A percentile compares a stretch with the other conserved stretches of the same genome.
phyloP scores from a whole-genome alignment of 2,113 vertebrate genomes.

The Sarotherodon lohbergeri region DNA sequence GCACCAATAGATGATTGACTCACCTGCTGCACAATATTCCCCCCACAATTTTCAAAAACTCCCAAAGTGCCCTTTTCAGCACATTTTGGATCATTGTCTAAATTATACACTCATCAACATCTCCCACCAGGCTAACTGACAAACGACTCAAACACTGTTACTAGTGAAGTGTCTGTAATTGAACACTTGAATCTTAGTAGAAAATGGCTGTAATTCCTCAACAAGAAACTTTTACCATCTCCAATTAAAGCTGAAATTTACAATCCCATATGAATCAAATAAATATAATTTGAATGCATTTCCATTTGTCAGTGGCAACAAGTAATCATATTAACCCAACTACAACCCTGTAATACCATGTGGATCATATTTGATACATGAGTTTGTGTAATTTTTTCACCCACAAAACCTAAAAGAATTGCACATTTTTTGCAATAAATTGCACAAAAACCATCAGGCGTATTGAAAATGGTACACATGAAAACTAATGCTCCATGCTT shows the following conservation, averaged over 20 bases:
- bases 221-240: not conserved
- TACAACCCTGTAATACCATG: not conserved
- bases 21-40: not conserved
- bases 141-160: not conserved
- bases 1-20: not conserved
- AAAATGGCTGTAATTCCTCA: fast-evolving
- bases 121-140: not conserved
- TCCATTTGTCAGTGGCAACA: not conserved
- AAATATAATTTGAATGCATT: not conserved
- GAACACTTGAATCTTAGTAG: not conserved
- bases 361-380: not conserved
- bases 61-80: not conserved
- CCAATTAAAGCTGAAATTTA: not conserved
- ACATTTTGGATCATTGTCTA: not conserved
- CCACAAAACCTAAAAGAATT: fast-evolving
- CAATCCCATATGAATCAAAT: fast-evolving
- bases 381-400: not conserved
- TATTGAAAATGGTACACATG: fast-evolving
- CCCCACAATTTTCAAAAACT: not conserved
- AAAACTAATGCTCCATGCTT: not conserved
- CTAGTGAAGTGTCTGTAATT: not conserved
- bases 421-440: not conserved
- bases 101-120: not conserved
- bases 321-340: not conserved
- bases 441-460: not conserved